These are phyloP conservation scores for Acinonyx jubatus DNA, from an alignment of 2,113 vertebrate genomes.

Conservation along the genomic window DNA sequence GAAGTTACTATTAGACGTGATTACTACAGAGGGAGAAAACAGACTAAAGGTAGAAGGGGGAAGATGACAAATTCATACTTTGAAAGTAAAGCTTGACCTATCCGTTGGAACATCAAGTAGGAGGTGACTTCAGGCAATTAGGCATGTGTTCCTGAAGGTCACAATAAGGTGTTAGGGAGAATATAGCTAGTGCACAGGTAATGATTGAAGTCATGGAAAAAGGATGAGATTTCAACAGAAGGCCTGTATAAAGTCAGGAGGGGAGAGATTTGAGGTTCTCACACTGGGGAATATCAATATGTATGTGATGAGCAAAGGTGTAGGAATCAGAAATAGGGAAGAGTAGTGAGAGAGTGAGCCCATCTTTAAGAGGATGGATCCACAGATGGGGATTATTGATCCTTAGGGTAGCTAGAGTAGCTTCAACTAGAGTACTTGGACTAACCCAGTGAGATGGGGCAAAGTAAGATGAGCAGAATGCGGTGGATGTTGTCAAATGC, in stretches of 20 bases:
- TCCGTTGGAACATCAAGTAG: background rate
- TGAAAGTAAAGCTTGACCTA: background rate
- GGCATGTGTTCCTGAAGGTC: background rate
- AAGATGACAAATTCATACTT: background rate
- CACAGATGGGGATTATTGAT: background rate
- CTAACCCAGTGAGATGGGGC: background rate
- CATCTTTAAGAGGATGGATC: background rate
- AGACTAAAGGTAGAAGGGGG: background rate
- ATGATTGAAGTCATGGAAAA: background rate
- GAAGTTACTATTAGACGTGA: background rate
- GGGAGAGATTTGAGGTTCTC: background rate
- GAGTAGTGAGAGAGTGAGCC: background rate
- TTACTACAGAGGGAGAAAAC: background rate
- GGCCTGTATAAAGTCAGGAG: background rate
- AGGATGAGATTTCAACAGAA: background rate
- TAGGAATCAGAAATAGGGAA: background rate
- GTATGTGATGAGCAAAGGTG: background rate
- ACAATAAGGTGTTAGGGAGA: background rate
- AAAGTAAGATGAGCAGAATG: background rate
- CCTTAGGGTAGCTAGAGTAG: background rate
- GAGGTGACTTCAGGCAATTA: background rate
- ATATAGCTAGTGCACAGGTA: background rate
- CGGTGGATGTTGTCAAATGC: background rate
- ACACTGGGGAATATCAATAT: background rate
- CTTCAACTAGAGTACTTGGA: background rate